These are phyloP conservation scores for Tenthredo mesomela DNA, from an alignment of 2,888 invertebrate genomes.

Conservation along the genomic window DNA sequence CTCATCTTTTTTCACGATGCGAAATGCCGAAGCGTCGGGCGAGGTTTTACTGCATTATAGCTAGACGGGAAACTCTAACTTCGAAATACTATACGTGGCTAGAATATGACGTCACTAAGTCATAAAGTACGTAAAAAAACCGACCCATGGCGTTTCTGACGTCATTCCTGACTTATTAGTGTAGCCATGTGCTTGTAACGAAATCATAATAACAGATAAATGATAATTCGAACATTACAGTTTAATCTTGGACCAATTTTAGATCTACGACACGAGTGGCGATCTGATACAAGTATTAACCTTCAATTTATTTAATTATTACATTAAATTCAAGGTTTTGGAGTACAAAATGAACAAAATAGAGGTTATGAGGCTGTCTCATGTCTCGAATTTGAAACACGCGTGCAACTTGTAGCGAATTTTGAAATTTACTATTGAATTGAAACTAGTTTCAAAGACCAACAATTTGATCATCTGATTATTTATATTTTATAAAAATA, in stretches of 20 bases:
- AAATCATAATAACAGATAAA: neutral
- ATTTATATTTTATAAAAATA: too few relatives aligned
- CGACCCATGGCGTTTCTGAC: neutral
- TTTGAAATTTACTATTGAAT: neutral
- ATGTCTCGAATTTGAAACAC: neutral
- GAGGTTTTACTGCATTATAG: neutral
- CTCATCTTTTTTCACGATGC: neutral
- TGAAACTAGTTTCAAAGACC: neutral
- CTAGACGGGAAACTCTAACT: neutral
- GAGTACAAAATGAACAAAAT: neutral
- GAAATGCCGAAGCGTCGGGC: slow-evolving; percentile 46
- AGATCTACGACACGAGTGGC: neutral
- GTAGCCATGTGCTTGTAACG: slow-evolving; percentile 17
- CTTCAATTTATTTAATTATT: neutral
- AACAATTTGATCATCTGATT: too few relatives aligned
- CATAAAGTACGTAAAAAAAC: neutral
- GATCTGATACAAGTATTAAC: slow-evolving; percentile 11
- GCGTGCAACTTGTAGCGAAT: neutral
- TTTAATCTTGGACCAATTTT: neutral
- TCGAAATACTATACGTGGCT: neutral
- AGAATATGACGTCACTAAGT: neutral
- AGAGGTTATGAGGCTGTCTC: slow-evolving; percentile 10
- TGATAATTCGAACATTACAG: neutral
- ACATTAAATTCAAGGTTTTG: neutral
- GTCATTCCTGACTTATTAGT: neutral